Base-by-base conservation (phyloP, 2,797 vertebrate genomes). In the Coilia nasus region DNA sequence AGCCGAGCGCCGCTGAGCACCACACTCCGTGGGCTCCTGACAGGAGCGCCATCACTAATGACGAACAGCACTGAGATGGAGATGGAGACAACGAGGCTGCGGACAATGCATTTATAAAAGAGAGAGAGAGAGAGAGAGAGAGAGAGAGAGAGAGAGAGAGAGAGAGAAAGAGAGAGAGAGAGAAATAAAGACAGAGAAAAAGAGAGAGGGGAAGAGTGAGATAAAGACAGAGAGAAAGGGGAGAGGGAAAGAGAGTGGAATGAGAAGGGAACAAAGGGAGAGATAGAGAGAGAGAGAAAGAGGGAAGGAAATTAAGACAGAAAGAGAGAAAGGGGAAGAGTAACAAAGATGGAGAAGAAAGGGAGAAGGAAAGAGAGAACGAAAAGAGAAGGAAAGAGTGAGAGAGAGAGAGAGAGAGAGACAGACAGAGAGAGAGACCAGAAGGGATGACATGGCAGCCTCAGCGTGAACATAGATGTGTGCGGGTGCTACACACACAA, bases 241-340 rank as follows among this genome's bases (percentile, higher is more conserved):
- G 35, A 41, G 2, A 41, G 35, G 35, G 35, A 41, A 41, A 41
- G 35, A 41, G 35, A 41, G n/a, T n/a, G n/a, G n/a, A n/a, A n/a
- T n/a, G n/a, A n/a, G n/a, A 46, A 28, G 86, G 7, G 50, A 54
- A 54, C 3, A 54, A 7, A 54, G 50, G 75, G 56, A 54, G 60
- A 84, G 83, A 57, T 25, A 81, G 80, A 6, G 85, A 23, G 84
- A 81, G 87, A 89, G 80, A 85, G 89, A 90, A 23, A 25, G 89
- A 89, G 86, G 89, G 89, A 93, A 88, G 88, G 90, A 91, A 90
- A 84, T 83, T 91, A 14, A 54, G 50, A 54, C 2, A 54, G 50
- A 47, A n/a, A 41, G 35, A 46, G 6, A 64, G 5, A 10, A 10
- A 54, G 44, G 56, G 84, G 84, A 85, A 80, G 85, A 78, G 85